Conservation (phyloP, 2,797 vertebrate genomes). For the Centroberyx gerrardi region DNA sequence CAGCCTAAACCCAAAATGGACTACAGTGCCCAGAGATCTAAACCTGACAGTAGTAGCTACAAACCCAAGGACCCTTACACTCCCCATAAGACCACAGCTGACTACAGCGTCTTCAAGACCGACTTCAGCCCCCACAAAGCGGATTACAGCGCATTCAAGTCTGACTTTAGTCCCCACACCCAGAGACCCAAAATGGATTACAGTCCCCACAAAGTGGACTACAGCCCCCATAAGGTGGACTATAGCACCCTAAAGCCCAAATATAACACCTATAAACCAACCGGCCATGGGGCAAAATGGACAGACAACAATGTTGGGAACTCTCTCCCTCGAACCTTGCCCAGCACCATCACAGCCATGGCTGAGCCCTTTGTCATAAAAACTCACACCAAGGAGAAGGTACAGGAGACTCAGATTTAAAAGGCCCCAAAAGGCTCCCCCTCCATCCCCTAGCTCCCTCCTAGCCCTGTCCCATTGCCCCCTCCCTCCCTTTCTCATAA, state of each 20-base stretch:
- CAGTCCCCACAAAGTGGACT: constrained; percentile 83
- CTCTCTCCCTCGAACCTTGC: constrained; percentile 94
- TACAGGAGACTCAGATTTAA: constrained; percentile 99
- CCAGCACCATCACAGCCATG: constrained; percentile 89
- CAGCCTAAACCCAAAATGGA: constrained; percentile 83
- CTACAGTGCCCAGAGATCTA: constrained; percentile 81
- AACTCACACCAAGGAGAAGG: constrained; percentile 98
- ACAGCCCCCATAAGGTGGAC: constrained; percentile 82
- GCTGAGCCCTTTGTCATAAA: constrained; percentile 95
- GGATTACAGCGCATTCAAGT: constrained; percentile 85
- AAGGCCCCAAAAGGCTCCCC: constrained; percentile 61
- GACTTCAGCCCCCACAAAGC: constrained; percentile 82
- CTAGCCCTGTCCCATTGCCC: constrained; percentile 35
- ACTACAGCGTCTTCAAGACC: constrained; percentile 81
- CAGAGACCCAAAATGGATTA: constrained; percentile 85
- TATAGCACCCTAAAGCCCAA: constrained; percentile 87
- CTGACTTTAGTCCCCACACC: constrained; percentile 83
- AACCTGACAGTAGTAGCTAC: constrained; percentile 77
- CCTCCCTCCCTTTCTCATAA: constrained; percentile 75
- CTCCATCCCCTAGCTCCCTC: constrained; percentile 38
- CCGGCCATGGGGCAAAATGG: constrained; percentile 93
- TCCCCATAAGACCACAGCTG: constrained; percentile 75
- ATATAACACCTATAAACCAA: constrained; percentile 95
- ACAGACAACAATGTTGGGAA: constrained; percentile 97
- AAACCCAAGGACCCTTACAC: constrained; percentile 80